phyloP scores from a whole-genome alignment of 2,797 vertebrate species.

The Gymnothorax reevesii region DNA sequence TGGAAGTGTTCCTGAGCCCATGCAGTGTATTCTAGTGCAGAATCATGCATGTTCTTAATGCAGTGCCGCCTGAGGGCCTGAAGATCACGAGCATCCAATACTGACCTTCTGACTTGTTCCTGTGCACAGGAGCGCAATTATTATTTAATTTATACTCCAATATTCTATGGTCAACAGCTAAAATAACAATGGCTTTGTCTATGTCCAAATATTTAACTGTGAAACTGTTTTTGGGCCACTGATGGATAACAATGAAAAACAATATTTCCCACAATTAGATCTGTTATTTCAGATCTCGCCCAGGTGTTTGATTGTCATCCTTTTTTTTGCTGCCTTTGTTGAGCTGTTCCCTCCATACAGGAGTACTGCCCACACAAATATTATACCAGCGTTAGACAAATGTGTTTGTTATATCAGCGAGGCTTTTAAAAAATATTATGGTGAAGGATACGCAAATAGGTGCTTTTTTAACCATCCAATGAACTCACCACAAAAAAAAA shows the following conservation, averaged over 20 bases:
- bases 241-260: slow-evolving; percentile 52
- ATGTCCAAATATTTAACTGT: no score
- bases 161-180: no score
- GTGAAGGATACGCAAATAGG: background rate
- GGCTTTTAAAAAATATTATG: slow-evolving; percentile 45
- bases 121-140: background rate
- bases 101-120: no score
- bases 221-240: slow-evolving; percentile 37
- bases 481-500: background rate
- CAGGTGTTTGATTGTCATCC: slow-evolving; percentile 55
- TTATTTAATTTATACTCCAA: no score
- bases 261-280: slow-evolving; percentile 61
- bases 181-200: no score
- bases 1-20: background rate
- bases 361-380: slow-evolving; percentile 66
- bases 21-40: no score
- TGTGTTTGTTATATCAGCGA: slow-evolving; percentile 60
- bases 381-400: slow-evolving; percentile 49
- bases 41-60: no score
- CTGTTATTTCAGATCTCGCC: slow-evolving; percentile 65
- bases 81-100: no score
- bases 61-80: no score
- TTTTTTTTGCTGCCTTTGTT: slow-evolving; percentile 45
- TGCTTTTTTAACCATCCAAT: background rate
- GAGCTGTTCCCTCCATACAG: slow-evolving; percentile 39